Evolutionary conservation across 1,140 invertebrate species (phyloP).

Genomic region (Drosophila sturtevanti): DNA sequence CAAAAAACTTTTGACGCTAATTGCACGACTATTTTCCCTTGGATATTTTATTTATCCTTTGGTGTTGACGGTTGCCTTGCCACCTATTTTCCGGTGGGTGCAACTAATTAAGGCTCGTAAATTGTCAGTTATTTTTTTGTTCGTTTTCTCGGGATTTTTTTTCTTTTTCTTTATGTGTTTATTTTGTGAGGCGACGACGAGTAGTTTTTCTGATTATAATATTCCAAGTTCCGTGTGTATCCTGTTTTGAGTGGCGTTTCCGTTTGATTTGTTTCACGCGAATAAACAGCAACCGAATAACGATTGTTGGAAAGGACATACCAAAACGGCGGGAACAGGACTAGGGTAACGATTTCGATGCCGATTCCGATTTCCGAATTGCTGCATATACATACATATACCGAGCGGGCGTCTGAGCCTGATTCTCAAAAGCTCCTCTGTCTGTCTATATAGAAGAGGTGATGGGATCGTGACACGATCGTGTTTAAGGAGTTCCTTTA

Average conservation of each 20-base stretch:
- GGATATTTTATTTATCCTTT: constrained; percentile 12
- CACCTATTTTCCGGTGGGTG: constrained; percentile 30
- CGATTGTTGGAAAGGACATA: constrained; percentile 43
- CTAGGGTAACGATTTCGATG: constrained; percentile 39
- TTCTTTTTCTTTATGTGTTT: constrained; percentile 45
- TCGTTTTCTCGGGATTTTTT: neutral
- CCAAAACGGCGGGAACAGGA: constrained; percentile 19
- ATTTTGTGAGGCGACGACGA: constrained; percentile 23
- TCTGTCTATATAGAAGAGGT: neutral
- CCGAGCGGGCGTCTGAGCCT: neutral
- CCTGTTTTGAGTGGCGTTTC: constrained; percentile 31
- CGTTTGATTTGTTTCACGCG: constrained; percentile 73
- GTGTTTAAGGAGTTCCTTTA: too few species aligned
- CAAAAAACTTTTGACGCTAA: constrained; percentile 39
- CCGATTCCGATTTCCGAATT: constrained; percentile 21
- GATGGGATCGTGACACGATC: constrained; percentile 1
- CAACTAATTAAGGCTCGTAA: constrained; percentile 69
- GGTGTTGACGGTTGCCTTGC: constrained; percentile 24
- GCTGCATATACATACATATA: neutral
- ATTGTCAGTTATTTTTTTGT: constrained; percentile 41
- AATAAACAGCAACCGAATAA: constrained; percentile 70
- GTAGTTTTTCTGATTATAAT: constrained; percentile 40
- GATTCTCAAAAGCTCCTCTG: neutral
- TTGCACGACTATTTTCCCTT: constrained; percentile 26
- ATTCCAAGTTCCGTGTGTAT: constrained; percentile 46